Evolutionary conservation across 2,888 invertebrate genomes (phyloP).

Genomic region (Leptarthrus brevirostris): DNA sequence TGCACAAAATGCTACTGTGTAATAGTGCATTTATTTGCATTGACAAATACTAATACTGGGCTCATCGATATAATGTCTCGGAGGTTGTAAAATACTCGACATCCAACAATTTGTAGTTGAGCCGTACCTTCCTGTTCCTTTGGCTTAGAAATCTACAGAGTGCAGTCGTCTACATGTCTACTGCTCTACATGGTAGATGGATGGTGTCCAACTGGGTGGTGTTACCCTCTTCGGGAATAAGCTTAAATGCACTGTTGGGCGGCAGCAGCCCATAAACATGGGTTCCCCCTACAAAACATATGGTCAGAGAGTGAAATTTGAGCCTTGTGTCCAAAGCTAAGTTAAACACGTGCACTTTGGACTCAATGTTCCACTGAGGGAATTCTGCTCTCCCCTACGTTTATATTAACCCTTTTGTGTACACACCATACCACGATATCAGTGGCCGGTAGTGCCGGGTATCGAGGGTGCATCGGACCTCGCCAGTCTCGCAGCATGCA

Average conservation of each 20-base stretch:
- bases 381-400: neutral
- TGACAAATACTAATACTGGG: slow-evolving; percentile 58
- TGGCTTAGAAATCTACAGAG: slow-evolving; percentile 42
- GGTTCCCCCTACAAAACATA: slow-evolving; percentile 47
- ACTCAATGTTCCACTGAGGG: slow-evolving; percentile 18
- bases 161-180: slow-evolving; percentile 42
- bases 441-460: neutral
- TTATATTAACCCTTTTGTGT: slow-evolving; percentile 33
- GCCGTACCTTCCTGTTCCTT: slow-evolving; percentile 49
- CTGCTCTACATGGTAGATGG: slow-evolving; percentile 29
- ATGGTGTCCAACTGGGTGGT: slow-evolving; percentile 36
- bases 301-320: slow-evolving; percentile 50
- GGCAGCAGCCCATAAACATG: slow-evolving; percentile 48
- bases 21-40: slow-evolving; percentile 66
- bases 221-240: slow-evolving; percentile 46
- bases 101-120: slow-evolving; percentile 52
- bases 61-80: slow-evolving; percentile 48
- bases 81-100: slow-evolving; percentile 53
- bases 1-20: slow-evolving; percentile 59
- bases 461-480: slow-evolving; percentile 18
- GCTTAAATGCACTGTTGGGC: slow-evolving; percentile 51
- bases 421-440: too few relatives aligned
- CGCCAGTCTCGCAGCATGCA: slow-evolving; percentile 27
- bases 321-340: slow-evolving; percentile 45
- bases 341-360: slow-evolving; percentile 52